A percentile compares a stretch with the other conserved stretches of the same genome.
Conservation (phyloP, 1,140 invertebrate species). For the Gonatopus flavifemur region DNA sequence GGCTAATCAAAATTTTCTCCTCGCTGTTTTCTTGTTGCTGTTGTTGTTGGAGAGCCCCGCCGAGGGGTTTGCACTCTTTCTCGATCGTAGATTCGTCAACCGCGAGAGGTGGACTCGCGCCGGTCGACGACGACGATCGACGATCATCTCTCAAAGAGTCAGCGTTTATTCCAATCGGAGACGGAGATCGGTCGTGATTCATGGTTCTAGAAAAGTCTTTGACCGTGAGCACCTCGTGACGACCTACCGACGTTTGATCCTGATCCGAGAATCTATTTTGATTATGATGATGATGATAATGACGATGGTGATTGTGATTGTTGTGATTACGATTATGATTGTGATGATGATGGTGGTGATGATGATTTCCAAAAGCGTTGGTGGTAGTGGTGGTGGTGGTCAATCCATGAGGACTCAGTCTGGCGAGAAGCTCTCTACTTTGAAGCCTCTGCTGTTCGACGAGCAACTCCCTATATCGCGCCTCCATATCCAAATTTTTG, state of each 20-base stretch:
- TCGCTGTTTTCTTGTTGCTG: constrained; percentile 33
- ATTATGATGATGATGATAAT: constrained; percentile 13
- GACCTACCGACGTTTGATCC: constrained; percentile 27
- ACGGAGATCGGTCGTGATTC: constrained; percentile 45
- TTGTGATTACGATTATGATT: constrained; percentile 13
- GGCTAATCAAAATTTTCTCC: constrained; percentile 25
- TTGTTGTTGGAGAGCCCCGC: constrained; percentile 21
- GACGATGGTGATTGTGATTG: constrained; percentile 6
- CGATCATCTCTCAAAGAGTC: constrained; percentile 25
- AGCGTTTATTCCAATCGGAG: constrained; percentile 43
- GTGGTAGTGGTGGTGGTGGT: constrained; percentile 13
- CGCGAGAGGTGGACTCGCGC: constrained; percentile 22
- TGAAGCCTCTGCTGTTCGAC: constrained; percentile 51
- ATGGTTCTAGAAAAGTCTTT: constrained; percentile 47
- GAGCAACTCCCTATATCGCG: constrained; percentile 45
- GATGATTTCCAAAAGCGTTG: constrained; percentile 28
- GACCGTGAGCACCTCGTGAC: constrained; percentile 45
- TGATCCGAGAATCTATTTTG: constrained; percentile 20
- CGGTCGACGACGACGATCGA: constrained; percentile 20
- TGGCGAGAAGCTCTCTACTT: constrained; percentile 44
- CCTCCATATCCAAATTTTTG: constrained; percentile 42
- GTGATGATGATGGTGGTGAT: constrained; percentile 26
- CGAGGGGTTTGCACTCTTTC: too few species aligned
- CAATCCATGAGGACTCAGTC: constrained; percentile 44
- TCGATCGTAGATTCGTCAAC: constrained; percentile 27